phyloP scores from a whole-genome alignment of 2,888 invertebrate genomes.

The Oxytorus armatus region DNA sequence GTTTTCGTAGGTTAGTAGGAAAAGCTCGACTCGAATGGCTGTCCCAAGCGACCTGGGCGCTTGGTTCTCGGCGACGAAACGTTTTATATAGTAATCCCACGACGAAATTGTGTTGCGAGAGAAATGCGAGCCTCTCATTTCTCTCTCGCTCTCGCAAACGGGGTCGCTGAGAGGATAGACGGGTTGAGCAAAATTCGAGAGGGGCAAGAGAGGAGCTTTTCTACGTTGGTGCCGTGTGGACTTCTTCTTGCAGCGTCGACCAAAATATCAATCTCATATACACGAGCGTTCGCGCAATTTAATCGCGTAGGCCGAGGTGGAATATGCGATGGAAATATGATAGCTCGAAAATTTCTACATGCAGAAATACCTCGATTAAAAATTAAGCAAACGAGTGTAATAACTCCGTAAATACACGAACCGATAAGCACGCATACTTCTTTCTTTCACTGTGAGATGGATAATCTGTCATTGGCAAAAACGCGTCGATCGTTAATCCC shows the following conservation, averaged over 20 bases:
- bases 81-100: constrained; percentile 62
- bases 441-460: not conserved
- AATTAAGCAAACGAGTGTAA: constrained; percentile 20
- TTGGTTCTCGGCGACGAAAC: constrained; percentile 58
- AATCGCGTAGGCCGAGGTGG: constrained; percentile 70
- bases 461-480: not conserved
- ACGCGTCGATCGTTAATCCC: constrained; percentile 33
- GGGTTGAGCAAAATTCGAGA: constrained; percentile 22
- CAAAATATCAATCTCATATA: constrained; percentile 82
- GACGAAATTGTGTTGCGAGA: constrained; percentile 48
- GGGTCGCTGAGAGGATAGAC: constrained; percentile 50
- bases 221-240: constrained; percentile 82
- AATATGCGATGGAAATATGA: constrained; percentile 65
- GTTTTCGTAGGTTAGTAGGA: constrained; percentile 16
- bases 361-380: constrained; percentile 11
- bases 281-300: constrained; percentile 74
- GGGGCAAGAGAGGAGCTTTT: constrained; percentile 41
- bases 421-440: not conserved
- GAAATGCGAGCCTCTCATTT: not conserved
- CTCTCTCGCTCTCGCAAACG: constrained; percentile 49
- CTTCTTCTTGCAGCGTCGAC: constrained; percentile 72
- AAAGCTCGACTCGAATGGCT: constrained; percentile 47
- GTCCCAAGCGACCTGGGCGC: constrained; percentile 57
- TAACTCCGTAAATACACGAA: not conserved
- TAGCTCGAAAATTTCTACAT: constrained; percentile 47